Evolutionary conservation across 2,888 invertebrate genomes (phyloP).

Genomic region (Miltochrista miniata): DNA sequence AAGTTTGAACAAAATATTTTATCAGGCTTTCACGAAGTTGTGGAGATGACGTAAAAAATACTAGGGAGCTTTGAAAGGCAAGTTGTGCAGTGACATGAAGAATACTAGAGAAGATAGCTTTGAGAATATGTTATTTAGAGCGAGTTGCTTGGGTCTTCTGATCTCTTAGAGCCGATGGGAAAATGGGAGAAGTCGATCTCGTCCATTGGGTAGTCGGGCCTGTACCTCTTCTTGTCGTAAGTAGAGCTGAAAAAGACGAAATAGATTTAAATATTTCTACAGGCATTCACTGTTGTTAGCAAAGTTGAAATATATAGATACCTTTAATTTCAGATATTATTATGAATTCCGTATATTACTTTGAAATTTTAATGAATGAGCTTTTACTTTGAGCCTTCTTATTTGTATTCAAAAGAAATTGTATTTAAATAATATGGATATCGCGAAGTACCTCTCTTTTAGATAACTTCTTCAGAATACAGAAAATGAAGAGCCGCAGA

Average conservation of each 20-base stretch:
- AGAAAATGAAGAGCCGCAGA: no score
- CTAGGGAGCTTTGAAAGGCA: slow-evolving; percentile 10
- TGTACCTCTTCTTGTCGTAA: slow-evolving; percentile 65
- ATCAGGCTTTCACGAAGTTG: slow-evolving; percentile 23
- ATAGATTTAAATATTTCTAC: slow-evolving; percentile 7
- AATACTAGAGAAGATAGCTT: slow-evolving; percentile 15
- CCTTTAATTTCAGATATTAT: no score
- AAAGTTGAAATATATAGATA: no score
- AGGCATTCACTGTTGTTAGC: background rate
- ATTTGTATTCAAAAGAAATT: no score
- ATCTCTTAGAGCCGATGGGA: slow-evolving; percentile 73
- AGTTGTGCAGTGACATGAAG: background rate
- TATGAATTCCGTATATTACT: no score
- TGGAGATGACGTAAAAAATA: slow-evolving; percentile 12
- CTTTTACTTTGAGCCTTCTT: no score
- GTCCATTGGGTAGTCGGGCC: slow-evolving; percentile 74
- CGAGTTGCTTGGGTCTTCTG: slow-evolving; percentile 38
- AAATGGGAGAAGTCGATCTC: slow-evolving; percentile 76
- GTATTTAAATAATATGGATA: no score
- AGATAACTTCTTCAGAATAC: no score
- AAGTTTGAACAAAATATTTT: slow-evolving; percentile 21
- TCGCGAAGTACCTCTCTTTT: no score
- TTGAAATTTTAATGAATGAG: no score
- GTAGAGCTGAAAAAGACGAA: slow-evolving; percentile 41
- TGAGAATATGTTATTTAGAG: slow-evolving; percentile 27